Percentiles rank a stretch among this genome's conserved stretches.
Conservation (phyloP, 2,888 invertebrate species). For the Hecatera dysodea region DNA sequence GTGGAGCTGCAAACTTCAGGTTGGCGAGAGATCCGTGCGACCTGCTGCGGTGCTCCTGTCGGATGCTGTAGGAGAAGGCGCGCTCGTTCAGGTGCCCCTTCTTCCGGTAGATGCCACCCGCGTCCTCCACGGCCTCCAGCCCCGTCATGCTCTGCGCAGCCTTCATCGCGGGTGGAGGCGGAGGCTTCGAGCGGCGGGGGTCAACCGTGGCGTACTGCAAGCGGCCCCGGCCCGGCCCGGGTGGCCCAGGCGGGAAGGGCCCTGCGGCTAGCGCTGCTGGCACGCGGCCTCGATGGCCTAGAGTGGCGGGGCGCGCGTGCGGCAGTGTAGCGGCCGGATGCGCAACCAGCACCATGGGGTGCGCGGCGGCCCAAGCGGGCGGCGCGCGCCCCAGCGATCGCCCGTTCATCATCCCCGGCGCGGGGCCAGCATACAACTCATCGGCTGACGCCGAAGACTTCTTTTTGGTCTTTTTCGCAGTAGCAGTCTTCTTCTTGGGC, state of each 20-base stretch:
- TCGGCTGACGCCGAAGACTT: conserved; percentile 91
- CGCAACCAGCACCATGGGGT: conserved; percentile 88
- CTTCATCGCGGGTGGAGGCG: conserved; percentile 91
- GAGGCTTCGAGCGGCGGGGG: conserved; percentile 92
- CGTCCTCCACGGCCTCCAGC: conserved; percentile 92
- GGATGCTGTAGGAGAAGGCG: conserved; percentile 98
- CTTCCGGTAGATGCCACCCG: conserved; percentile 95
- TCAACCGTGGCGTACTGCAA: conserved; percentile 92
- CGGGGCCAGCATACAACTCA: conserved; percentile 91
- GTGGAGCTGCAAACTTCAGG: conserved; percentile 96
- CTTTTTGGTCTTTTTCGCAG: conserved; percentile 90
- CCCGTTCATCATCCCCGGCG: conserved; percentile 85
- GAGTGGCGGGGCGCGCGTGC: conserved; percentile 86
- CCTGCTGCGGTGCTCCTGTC: conserved; percentile 97
- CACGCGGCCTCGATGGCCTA: conserved; percentile 91
- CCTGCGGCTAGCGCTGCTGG: conserved; percentile 90
- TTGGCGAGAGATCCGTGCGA: conserved; percentile 98
- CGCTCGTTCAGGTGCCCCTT: conserved; percentile 98
- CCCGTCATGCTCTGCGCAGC: conserved; percentile 93
- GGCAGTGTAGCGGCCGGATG: conserved; percentile 87
- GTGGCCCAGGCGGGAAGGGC: conserved; percentile 84
- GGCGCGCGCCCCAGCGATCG: conserved; percentile 86
- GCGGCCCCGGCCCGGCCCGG: conserved; percentile 81
- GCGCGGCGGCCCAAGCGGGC: conserved; percentile 84
- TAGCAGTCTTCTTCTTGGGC: conserved; percentile 90